Percentiles rank a stretch among this genome's conserved stretches.
phyloP scores from a whole-genome alignment of 2,113 vertebrate genomes.

The Oncorhynchus nerka region DNA sequence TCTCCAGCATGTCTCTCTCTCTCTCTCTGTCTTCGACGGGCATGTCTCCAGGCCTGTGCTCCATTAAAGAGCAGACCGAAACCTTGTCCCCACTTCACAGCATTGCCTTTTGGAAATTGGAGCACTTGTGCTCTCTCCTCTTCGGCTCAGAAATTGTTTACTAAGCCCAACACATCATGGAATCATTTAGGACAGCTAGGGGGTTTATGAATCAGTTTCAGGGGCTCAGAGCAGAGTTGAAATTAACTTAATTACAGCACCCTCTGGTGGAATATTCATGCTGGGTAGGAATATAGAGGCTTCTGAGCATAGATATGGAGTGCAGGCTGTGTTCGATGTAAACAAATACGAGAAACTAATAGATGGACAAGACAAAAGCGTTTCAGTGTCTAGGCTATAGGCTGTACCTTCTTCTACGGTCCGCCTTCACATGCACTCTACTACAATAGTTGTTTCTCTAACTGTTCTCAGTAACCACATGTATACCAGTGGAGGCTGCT shows the following conservation, averaged over 20 bases:
- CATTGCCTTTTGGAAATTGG: constrained; percentile 19
- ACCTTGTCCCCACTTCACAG: constrained; percentile 31
- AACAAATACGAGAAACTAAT: not conserved
- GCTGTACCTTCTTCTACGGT: not conserved
- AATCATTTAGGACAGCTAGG: constrained; percentile 33
- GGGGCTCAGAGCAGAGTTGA: not conserved
- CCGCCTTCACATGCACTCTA: not conserved
- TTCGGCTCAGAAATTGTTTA: constrained; percentile 48
- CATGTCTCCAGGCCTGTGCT: constrained; percentile 33
- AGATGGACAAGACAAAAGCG: too few relatives aligned
- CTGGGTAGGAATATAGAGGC: not conserved
- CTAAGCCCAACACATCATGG: constrained; percentile 47
- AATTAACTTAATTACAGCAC: constrained; percentile 13
- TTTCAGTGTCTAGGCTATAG: too few relatives aligned
- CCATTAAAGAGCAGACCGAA: constrained; percentile 41
- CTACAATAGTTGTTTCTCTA: not conserved
- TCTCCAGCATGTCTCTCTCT: constrained; percentile 16
- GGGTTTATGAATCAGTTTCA: constrained; percentile 1
- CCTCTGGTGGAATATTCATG: constrained; percentile 20
- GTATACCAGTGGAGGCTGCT: too few relatives aligned
- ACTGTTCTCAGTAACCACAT: not conserved
- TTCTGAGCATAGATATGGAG: not conserved
- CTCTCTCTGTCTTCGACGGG: not conserved
- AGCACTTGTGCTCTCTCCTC: constrained; percentile 35
- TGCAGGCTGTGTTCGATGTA: not conserved